A percentile compares a stretch with the other conserved stretches of the same genome.
These are phyloP conservation scores for Amphilophus citrinellus DNA, from an alignment of 2,113 vertebrate genomes.

Conservation along the genomic window DNA sequence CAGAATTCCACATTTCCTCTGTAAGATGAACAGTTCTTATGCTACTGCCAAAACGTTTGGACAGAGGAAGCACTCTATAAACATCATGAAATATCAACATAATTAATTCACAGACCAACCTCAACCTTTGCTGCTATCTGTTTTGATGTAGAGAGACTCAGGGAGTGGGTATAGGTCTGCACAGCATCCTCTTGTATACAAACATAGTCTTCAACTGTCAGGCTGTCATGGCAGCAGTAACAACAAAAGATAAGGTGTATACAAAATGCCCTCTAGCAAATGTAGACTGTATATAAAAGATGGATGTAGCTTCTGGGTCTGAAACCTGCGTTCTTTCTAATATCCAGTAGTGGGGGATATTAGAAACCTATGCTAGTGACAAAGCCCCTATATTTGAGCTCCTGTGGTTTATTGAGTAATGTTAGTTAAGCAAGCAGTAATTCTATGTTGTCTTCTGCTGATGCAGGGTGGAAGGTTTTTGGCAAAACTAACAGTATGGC, in stretches of 20 bases:
- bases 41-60: background rate
- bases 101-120: background rate
- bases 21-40: background rate
- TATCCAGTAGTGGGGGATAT: background rate
- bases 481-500: background rate
- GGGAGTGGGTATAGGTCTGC: background rate
- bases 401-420: background rate
- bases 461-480: background rate
- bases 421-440: background rate
- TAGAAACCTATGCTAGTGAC: background rate
- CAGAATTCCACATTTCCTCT: background rate
- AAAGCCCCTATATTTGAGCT: background rate
- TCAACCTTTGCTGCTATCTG: too few relatives aligned
- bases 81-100: background rate
- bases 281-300: background rate
- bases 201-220: background rate
- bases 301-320: background rate
- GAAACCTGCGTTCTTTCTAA: background rate
- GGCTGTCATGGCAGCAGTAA: background rate
- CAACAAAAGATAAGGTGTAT: background rate
- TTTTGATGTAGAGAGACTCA: background rate
- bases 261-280: background rate
- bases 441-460: background rate
- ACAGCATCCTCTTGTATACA: background rate
- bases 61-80: background rate